Evolutionary conservation across 2,797 vertebrate genomes (phyloP).

Genomic region (Eurystomus glaucurus): DNA sequence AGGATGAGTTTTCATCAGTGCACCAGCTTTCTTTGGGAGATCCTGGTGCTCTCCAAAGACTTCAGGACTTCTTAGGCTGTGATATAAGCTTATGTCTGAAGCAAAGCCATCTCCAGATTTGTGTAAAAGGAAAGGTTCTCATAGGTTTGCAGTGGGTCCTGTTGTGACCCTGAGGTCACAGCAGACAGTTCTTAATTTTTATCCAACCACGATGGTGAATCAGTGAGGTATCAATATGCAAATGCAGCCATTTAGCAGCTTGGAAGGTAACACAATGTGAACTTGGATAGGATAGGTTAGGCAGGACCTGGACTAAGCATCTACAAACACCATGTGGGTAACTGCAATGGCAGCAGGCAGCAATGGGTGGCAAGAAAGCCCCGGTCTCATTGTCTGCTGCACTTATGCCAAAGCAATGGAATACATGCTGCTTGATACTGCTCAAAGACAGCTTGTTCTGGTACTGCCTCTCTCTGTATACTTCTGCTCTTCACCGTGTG

Average conservation of each 20-base stretch:
- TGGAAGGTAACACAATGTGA: neutral
- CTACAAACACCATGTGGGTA: neutral
- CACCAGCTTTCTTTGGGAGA: neutral
- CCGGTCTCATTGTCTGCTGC: neutral
- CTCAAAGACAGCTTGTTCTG: neutral
- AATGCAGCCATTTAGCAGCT: neutral
- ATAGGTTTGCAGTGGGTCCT: neutral
- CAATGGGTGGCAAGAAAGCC: neutral
- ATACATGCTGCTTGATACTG: neutral
- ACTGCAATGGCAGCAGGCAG: neutral
- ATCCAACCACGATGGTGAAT: neutral
- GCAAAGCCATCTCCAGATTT: neutral
- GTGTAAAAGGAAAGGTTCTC: rapidly evolving
- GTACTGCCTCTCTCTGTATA: neutral
- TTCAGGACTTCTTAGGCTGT: neutral
- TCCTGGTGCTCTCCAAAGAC: neutral
- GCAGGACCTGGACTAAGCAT: neutral
- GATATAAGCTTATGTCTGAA: neutral
- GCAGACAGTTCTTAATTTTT: neutral
- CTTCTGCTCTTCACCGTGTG: neutral
- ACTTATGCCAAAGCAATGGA: neutral
- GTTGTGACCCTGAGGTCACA: neutral
- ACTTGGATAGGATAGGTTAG: neutral
- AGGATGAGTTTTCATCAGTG: neutral
- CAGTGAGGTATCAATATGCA: neutral